Evolutionary conservation across 2,113 vertebrate genomes (phyloP).

Genomic region (Lutjanus erythropterus): DNA sequence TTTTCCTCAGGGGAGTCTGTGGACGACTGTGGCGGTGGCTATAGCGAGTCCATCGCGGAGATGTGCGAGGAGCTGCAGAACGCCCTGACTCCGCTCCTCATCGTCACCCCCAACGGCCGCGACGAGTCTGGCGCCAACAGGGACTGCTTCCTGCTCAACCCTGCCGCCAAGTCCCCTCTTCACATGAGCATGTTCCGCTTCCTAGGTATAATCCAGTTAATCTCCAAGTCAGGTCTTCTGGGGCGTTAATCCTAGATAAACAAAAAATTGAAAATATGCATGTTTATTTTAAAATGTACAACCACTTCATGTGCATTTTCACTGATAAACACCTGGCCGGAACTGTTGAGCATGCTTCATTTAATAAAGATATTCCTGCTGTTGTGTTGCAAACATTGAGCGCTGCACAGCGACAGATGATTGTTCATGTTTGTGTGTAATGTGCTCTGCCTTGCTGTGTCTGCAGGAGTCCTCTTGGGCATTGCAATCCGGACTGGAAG

Average conservation of each 20-base stretch:
- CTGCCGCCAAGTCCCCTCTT: slow-evolving; percentile 91
- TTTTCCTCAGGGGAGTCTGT: slow-evolving; percentile 92
- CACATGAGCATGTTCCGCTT: slow-evolving; percentile 99
- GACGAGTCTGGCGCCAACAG: slow-evolving; percentile 98
- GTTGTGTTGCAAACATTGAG: background rate
- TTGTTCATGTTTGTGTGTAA: slow-evolving; percentile 15
- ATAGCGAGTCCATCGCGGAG: slow-evolving; percentile 98
- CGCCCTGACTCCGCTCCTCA: slow-evolving; percentile 95
- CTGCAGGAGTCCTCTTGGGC: slow-evolving; percentile 94
- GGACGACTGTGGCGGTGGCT: slow-evolving; percentile 98
- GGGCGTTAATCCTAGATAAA: slow-evolving; percentile 56
- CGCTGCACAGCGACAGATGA: background rate
- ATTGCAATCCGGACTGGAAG: slow-evolving; percentile 99
- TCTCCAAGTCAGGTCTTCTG: slow-evolving; percentile 42
- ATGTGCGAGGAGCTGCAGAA: slow-evolving; percentile 99
- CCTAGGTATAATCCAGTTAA: slow-evolving; percentile 87
- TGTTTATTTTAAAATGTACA: slow-evolving; percentile 28
- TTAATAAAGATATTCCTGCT: background rate
- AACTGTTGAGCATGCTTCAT: background rate
- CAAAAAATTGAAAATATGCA: slow-evolving; percentile 30
- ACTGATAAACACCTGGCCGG: slow-evolving; percentile 39
- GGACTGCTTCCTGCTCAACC: slow-evolving; percentile 97
- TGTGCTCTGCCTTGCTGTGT: slow-evolving; percentile 27
- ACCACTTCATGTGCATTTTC: slow-evolving; percentile 16
- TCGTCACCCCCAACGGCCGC: slow-evolving; percentile 97